These are phyloP conservation scores for Ephestia elutella DNA, from an alignment of 1,140 invertebrate genomes.

Conservation along the genomic window DNA sequence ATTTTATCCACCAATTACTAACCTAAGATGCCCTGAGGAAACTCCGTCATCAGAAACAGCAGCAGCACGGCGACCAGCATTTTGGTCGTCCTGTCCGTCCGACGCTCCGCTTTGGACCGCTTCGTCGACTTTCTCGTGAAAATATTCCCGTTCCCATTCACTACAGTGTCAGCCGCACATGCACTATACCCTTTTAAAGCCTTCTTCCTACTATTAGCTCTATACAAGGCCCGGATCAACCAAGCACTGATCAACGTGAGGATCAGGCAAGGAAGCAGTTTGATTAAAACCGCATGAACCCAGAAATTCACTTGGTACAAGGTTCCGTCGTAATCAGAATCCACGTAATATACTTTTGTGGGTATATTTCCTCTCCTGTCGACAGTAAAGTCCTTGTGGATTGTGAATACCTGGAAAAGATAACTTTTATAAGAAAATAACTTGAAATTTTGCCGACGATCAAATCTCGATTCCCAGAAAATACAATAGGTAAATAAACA, in stretches of 20 bases:
- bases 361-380: conserved; percentile 36
- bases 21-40: conserved; percentile 66
- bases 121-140: conserved; percentile 61
- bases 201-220: conserved; percentile 80
- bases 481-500: background rate
- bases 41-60: conserved; percentile 78
- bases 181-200: conserved; percentile 78
- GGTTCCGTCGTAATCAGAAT: conserved; percentile 76
- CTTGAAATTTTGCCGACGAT: background rate
- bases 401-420: conserved; percentile 61
- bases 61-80: conserved; percentile 92
- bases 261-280: conserved; percentile 87
- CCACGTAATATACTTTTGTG: conserved; percentile 79
- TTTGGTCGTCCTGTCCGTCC: conserved; percentile 89
- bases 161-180: conserved; percentile 59
- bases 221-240: conserved; percentile 83
- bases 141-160: conserved; percentile 58
- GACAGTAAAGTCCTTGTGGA: conserved; percentile 61
- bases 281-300: conserved; percentile 90
- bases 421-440: background rate
- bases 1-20: conserved; percentile 12
- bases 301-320: conserved; percentile 85
- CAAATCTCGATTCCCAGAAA: background rate
- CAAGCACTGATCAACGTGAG: conserved; percentile 89
- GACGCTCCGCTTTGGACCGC: conserved; percentile 78